Evolutionary conservation across 2,797 vertebrate genomes (phyloP), one percentile per base, ranked within the genome.

Genomic region (Morus bassanus): DNA sequence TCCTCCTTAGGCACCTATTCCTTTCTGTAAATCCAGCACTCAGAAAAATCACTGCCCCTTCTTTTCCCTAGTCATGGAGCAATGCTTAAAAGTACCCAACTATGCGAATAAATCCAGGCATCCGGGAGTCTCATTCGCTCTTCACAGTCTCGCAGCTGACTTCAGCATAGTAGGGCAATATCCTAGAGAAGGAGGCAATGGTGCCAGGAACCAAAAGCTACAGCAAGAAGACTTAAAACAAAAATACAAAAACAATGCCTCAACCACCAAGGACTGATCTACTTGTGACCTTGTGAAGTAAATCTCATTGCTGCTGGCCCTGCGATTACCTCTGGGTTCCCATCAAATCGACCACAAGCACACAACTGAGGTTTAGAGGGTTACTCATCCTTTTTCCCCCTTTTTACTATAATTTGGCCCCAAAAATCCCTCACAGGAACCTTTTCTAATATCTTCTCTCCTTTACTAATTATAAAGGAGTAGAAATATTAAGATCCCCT

Each of bases 401-500:
- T 73, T 84, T 92, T 76, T 63, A 30, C 51, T 56, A 4, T 23
- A 64, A 59, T 46, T 79, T 43, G 37, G 57, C 39, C 53, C 76
- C 60, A 84, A 91, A 56, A 90, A 79, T 18, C 31, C 54, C 54
- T 60, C 79, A 45, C 27, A 30, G 43, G 13, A 89, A 48, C n/a
- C 43, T 85, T 81, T 78, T 67, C n/a, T 59, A 81, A 41, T 31
- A 78, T n/a, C 27, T 33, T 72, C 33, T 72, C 79, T 81, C 87
- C 41, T 87, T 82, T 10, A 68, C 83, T 77, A 95, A 92, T 92
- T 91, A 76, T 31, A 85, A 85, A 85, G 16, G 31, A 87, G 39
- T 51, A 85, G 75, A 91, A 92, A 88, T 82, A 95, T 60, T 88
- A 93, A 94, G 69, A 89, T 83, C 18, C 8, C 76, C 48, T 94